A percentile compares a stretch with the other conserved stretches of the same genome.
These are phyloP conservation scores for Carassius gibelio DNA, from an alignment of 2,113 vertebrate species.

Conservation along the genomic window DNA sequence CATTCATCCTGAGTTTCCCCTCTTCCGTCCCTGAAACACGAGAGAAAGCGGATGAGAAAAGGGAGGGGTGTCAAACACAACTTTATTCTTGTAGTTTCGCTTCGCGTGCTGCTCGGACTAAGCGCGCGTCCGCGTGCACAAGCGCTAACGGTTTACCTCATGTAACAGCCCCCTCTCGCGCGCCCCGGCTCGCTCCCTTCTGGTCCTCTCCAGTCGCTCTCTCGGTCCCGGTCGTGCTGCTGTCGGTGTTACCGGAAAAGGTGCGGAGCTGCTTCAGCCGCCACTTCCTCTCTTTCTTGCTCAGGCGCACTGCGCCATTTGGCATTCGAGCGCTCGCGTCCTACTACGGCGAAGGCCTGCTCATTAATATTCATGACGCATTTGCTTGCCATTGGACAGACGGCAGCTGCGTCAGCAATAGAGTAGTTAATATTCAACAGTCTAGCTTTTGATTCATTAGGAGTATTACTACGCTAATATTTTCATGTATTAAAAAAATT, in stretches of 20 bases:
- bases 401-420: neutral
- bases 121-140: neutral
- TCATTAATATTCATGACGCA: neutral
- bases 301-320: slow-evolving; percentile 67
- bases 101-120: neutral
- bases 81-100: slow-evolving; percentile 63
- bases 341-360: slow-evolving; percentile 13
- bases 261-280: slow-evolving; percentile 79
- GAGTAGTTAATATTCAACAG: neutral
- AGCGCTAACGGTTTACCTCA: slow-evolving; percentile 58
- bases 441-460: neutral
- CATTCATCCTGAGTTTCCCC: slow-evolving; percentile 75
- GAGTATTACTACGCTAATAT: neutral
- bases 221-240: slow-evolving; percentile 59
- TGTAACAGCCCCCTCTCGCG: slow-evolving; percentile 55
- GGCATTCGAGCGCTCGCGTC: slow-evolving; percentile 62
- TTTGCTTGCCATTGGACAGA: neutral
- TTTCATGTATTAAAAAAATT: neutral
- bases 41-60: slow-evolving; percentile 70
- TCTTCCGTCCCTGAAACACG: slow-evolving; percentile 73
- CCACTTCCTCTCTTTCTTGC: slow-evolving; percentile 77
- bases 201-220: slow-evolving; percentile 56
- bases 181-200: slow-evolving; percentile 69
- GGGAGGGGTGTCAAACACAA: slow-evolving; percentile 77
- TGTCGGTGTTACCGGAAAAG: slow-evolving; percentile 81